Evolutionary conservation across 1,140 invertebrate genomes (phyloP).

Genomic region (Camponotus vicinus): DNA sequence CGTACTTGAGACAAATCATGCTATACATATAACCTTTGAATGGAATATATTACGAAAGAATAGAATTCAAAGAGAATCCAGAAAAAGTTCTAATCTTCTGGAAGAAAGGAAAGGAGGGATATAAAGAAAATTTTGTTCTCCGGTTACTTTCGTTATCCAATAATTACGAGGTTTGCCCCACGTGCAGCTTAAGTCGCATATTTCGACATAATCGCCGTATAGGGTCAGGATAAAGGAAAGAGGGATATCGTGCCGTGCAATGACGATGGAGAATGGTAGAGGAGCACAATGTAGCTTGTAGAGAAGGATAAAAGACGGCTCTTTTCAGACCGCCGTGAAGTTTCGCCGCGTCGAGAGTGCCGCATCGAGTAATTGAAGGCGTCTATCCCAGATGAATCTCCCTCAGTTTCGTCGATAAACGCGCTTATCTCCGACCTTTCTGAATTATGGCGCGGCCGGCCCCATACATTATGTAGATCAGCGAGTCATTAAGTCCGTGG

Average conservation of each 20-base stretch:
- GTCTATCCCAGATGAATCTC: conserved; percentile 61
- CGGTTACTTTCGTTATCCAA: conserved; percentile 13
- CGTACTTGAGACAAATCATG: not conserved
- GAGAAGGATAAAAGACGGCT: conserved; percentile 13
- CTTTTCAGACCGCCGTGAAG: conserved; percentile 55
- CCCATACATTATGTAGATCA: conserved; percentile 56
- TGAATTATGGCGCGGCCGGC: conserved; percentile 55
- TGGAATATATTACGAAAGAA: not conserved
- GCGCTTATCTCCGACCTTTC: conserved; percentile 53
- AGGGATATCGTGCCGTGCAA: conserved; percentile 19
- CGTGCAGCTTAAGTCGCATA: conserved; percentile 52
- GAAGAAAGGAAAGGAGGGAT: not conserved
- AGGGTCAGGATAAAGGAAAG: conserved; percentile 29
- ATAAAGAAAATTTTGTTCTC: not conserved
- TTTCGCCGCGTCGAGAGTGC: conserved; percentile 11
- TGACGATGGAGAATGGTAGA: conserved; percentile 4
- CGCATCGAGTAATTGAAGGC: conserved; percentile 64
- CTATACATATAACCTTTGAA: not conserved
- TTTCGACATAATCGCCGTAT: conserved; percentile 59
- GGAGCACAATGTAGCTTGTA: conserved; percentile 15
- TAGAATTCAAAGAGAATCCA: not conserved
- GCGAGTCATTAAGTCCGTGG: conserved; percentile 38
- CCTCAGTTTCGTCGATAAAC: conserved; percentile 63
- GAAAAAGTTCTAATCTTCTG: not conserved
- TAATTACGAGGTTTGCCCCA: conserved; percentile 18